phyloP scores from a whole-genome alignment of 1,140 invertebrate genomes.

The Sinella curviseta region DNA sequence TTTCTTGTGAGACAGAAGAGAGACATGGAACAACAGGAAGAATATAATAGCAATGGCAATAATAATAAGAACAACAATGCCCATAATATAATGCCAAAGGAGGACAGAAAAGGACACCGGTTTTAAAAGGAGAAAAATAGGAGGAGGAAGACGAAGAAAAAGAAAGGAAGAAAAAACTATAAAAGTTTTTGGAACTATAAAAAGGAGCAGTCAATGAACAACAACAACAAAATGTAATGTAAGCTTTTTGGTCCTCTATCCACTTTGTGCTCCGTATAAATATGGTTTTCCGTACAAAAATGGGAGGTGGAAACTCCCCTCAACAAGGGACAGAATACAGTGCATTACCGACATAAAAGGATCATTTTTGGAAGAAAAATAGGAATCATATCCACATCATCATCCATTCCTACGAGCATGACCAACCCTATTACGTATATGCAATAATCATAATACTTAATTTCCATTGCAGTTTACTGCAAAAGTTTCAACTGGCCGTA shows the following conservation, averaged over 20 bases:
- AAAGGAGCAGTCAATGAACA: slow-evolving; percentile 21
- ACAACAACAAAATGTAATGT: slow-evolving; percentile 1
- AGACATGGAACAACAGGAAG: slow-evolving; percentile 8
- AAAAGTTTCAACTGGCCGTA: background rate
- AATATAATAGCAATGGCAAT: slow-evolving; percentile 12
- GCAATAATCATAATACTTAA: too few species aligned
- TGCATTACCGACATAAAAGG: background rate
- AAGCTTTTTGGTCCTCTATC: background rate
- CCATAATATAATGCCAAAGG: background rate
- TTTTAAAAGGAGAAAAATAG: slow-evolving; percentile 13
- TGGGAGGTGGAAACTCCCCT: slow-evolving; percentile 8
- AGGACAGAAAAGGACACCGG: slow-evolving; percentile 25
- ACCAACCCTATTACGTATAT: background rate
- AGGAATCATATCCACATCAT: background rate
- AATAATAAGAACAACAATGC: background rate
- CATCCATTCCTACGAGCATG: too few species aligned
- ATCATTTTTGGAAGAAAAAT: slow-evolving; percentile 13
- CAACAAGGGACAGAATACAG: background rate
- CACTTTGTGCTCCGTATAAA: background rate
- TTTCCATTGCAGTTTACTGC: background rate
- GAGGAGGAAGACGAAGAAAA: background rate
- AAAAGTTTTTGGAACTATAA: slow-evolving; percentile 5
- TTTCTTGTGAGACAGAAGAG: slow-evolving; percentile 17
- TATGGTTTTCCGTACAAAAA: slow-evolving; percentile 1
- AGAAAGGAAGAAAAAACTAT: slow-evolving; percentile 8